Evolutionary conservation across 2,888 invertebrate genomes (phyloP), one percentile per base, ranked within the genome.

Genomic region (Apomyelois bistriatella): DNA sequence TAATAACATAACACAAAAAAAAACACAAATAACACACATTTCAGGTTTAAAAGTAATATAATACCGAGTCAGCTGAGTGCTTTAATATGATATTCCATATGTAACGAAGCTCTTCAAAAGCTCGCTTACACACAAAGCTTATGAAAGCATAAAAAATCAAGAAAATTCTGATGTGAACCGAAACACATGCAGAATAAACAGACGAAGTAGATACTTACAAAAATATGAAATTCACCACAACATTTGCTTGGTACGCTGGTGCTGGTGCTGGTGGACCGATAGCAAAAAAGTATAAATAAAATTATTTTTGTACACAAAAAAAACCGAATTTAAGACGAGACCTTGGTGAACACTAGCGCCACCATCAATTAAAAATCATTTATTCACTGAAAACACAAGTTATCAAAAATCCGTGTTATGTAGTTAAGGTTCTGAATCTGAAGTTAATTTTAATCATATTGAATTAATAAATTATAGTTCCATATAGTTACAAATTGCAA

Each of bases 201-300:
- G 83, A 82, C 86, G 77, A 75, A 82, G 89, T 84, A 87, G 87
- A 88, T 90, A 90, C 90, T 90, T 88, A 88, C 86, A 88, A 90
- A 90, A 90, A 90, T 90, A 90, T 90, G 90, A 90, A 90, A 90
- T 90, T 90, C 90, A 89, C 90, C 89, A 87, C 89, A 88, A 88
- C 89, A 89, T 90, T 90, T 88, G 84, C 87, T 75, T 65, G 85
- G 85, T 84, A 85, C 83, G 81, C n/a, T n/a, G n/a, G n/a, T n/a
- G n/a, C n/a, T n/a, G n/a, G n/a, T 70, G 76, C 60, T 74, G 71
- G 68, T 64, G 82, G 79, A 88, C 57, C 42, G 85, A 64, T 50
- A 42, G 74, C 74, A 83, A 74, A 61, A 57, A 59, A 40, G 22
- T 5, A 22, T 17, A 13, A 35, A 32, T 30, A 15, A 22, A 13